A percentile compares a stretch with the other conserved stretches of the same genome.
Evolutionary conservation across 2,113 vertebrate species (phyloP).

Genomic region (Clupea harengus): DNA sequence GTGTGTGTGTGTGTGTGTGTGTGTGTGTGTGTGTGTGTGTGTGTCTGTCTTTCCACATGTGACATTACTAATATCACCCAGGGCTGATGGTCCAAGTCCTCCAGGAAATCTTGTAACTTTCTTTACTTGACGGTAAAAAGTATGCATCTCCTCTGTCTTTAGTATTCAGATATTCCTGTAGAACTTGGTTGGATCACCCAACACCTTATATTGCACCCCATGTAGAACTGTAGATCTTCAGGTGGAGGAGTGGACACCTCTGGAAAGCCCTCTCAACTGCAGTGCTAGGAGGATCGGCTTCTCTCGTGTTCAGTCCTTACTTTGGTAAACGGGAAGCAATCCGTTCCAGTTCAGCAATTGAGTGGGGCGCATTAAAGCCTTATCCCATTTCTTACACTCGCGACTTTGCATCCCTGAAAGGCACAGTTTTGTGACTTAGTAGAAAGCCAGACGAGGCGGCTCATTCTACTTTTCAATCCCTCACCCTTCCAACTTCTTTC

Average conservation of each 20-base stretch:
- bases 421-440: background rate
- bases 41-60: background rate
- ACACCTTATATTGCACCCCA: background rate
- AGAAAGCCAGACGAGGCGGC: background rate
- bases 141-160: too few relatives aligned
- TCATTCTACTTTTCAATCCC: background rate
- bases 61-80: background rate
- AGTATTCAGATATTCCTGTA: too few relatives aligned
- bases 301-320: background rate
- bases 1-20: slow-evolving; percentile 34
- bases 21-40: background rate
- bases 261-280: background rate
- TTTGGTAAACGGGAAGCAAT: too few relatives aligned
- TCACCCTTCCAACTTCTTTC: background rate
- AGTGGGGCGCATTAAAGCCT: background rate
- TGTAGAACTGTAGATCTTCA: background rate
- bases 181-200: background rate
- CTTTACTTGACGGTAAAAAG: background rate
- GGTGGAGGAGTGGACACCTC: background rate
- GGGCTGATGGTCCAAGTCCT: background rate
- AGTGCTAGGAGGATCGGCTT: background rate
- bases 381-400: background rate
- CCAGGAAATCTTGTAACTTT: background rate
- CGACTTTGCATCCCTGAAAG: background rate
- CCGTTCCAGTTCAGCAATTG: background rate